Base-by-base conservation (phyloP, 2,888 invertebrate species). In the Noctua janthe region DNA sequence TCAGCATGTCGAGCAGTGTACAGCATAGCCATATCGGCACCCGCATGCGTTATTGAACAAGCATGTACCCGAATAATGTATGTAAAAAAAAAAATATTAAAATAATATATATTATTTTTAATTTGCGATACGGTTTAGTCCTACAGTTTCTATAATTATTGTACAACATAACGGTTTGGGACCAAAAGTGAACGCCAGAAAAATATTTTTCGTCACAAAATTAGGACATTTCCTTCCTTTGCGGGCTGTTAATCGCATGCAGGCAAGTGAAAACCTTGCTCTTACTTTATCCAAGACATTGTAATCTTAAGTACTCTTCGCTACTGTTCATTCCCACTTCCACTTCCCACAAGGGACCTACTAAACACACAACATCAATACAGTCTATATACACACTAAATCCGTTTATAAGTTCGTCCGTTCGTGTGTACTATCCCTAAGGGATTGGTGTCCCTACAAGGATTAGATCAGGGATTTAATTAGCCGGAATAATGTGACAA, bases 401-500 rank as follows among this genome's bases (percentile, higher is more conserved):
- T 86, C 43, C 69, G 70, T 79, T 87, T 87, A 87, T 72, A 79
- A 69, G 71, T 80, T 51, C 35, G 71, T 23, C 49, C 23, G 51
- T 35, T n/a, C 62, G 77, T 76, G 83, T 76, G 76, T 73, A n/a
- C 6, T 47, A 35, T 54, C 83, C 71, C 77, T 77, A 43, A 82
- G 81, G 80, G 82, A 77, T 71, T 71, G 47, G 69, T 69, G 70
- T 81, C 81, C 77, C 78, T 74, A 77, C 82, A 75, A 67, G 88
- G 78, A 89, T 89, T 84, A 81, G 73, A 82, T 81, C 56, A 71
- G 84, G 76, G 78, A 87, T 80, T 88, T 88, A 86, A 88, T 88
- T 89, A 83, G 74, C 70, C 23, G 72, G 84, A 86, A 89, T 89
- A 89, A 89, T 83, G 86, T 80, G 88, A 83, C 88, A 84, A 82